Conservation (phyloP, 2,797 vertebrate species). For the Myotis daubentonii region DNA sequence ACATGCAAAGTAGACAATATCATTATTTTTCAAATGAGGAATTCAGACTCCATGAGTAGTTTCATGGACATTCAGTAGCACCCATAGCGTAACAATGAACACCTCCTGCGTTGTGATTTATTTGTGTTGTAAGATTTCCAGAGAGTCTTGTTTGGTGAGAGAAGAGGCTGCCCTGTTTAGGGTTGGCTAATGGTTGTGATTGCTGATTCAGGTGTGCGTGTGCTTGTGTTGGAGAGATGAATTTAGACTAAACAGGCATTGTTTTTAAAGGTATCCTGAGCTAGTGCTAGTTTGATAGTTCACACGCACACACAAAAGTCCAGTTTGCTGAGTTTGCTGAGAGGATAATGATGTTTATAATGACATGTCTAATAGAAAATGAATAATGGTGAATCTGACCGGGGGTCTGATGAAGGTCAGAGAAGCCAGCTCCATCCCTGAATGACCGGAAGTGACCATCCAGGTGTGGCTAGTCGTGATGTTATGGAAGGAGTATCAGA, state of each 20-base stretch:
- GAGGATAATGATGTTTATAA: background rate
- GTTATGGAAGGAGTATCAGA: background rate
- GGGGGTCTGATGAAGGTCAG: background rate
- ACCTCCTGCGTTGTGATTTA: conserved; percentile 26
- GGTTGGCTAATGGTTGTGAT: background rate
- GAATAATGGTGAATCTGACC: background rate
- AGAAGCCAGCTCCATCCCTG: background rate
- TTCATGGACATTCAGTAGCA: background rate
- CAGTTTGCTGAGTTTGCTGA: background rate
- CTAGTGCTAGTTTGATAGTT: background rate
- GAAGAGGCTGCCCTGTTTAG: background rate
- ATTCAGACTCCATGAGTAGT: background rate
- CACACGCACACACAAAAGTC: background rate
- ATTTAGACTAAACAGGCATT: background rate
- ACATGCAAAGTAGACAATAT: background rate
- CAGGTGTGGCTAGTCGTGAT: fast-evolving
- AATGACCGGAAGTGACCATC: background rate
- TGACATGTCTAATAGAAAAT: background rate
- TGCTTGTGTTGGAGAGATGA: background rate
- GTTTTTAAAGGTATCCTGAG: background rate
- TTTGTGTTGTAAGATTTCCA: conserved; percentile 20
- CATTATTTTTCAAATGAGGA: background rate
- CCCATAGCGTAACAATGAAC: background rate
- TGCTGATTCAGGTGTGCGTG: background rate
- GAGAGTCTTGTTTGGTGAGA: background rate